phyloP scores from a whole-genome alignment of 2,888 invertebrate species.

The Apotomis turbidana region DNA sequence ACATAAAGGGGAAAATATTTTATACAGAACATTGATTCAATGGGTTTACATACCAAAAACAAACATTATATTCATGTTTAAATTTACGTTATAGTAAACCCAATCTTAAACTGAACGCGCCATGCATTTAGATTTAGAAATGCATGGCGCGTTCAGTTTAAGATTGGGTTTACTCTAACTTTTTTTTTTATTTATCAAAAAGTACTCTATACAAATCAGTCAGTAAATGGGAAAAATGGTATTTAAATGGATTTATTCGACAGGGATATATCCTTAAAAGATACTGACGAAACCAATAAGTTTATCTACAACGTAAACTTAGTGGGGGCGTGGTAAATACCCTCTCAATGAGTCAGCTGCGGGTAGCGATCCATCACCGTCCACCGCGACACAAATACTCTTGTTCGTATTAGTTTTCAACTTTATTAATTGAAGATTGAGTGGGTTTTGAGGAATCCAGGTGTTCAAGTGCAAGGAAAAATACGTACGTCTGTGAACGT shows the following conservation, averaged over 20 bases:
- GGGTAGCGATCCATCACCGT: conserved; percentile 37
- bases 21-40: too few species aligned
- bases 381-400: conserved; percentile 36
- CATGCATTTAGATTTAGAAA: too few species aligned
- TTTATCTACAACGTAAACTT: conserved; percentile 22
- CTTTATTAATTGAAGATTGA: conserved; percentile 37
- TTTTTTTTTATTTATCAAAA: too few species aligned
- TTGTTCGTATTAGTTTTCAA: conserved; percentile 33
- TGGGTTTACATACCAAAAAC: too few species aligned
- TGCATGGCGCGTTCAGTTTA: too few species aligned
- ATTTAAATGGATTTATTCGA: conserved; percentile 5
- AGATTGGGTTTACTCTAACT: too few species aligned
- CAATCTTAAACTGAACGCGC: too few species aligned
- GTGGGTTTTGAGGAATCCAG: background rate
- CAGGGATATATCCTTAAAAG: background rate
- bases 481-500: background rate
- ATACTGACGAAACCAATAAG: conserved; percentile 26
- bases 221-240: background rate
- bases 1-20: too few species aligned
- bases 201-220: too few species aligned
- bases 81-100: too few species aligned
- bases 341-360: conserved; percentile 41
- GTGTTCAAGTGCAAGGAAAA: background rate
- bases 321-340: conserved; percentile 36
- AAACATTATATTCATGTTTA: too few species aligned